Conservation (phyloP, 2,113 vertebrate species). For the Chloropsis hardwickii region DNA sequence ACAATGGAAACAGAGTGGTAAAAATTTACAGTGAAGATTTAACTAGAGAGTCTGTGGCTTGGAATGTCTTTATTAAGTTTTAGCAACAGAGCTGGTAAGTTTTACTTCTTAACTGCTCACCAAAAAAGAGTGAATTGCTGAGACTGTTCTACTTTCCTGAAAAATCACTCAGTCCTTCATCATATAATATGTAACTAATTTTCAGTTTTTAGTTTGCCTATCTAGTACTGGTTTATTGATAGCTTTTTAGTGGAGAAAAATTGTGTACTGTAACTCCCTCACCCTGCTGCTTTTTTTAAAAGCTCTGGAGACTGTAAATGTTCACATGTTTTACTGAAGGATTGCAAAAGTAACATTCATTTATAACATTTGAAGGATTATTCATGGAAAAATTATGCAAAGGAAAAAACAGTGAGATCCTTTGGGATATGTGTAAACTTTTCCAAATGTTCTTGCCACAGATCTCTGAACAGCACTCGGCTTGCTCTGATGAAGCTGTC, state of each 20-base stretch:
- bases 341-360: constrained; percentile 74
- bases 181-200: background rate
- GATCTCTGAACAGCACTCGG: constrained; percentile 3
- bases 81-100: background rate
- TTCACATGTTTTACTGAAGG: constrained; percentile 72
- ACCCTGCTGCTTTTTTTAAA: constrained; percentile 30
- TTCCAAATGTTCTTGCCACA: constrained; percentile 76
- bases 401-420: constrained; percentile 77
- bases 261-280: constrained; percentile 55
- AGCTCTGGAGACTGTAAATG: constrained; percentile 62
- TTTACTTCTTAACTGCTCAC: constrained; percentile 7
- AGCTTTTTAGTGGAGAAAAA: constrained; percentile 29
- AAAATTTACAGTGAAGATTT: background rate
- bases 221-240: constrained; percentile 7
- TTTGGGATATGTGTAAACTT: constrained; percentile 77
- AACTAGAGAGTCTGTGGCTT: constrained; percentile 12
- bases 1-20: constrained; percentile 7
- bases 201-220: background rate
- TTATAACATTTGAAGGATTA: constrained; percentile 76
- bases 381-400: constrained; percentile 83
- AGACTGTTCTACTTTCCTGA: background rate
- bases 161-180: background rate
- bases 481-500: constrained; percentile 36
- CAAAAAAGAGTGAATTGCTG: background rate
- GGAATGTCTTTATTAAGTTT: constrained; percentile 2